Evolutionary conservation across 2,113 vertebrate species (phyloP).

Genomic region (Channa maculata): DNA sequence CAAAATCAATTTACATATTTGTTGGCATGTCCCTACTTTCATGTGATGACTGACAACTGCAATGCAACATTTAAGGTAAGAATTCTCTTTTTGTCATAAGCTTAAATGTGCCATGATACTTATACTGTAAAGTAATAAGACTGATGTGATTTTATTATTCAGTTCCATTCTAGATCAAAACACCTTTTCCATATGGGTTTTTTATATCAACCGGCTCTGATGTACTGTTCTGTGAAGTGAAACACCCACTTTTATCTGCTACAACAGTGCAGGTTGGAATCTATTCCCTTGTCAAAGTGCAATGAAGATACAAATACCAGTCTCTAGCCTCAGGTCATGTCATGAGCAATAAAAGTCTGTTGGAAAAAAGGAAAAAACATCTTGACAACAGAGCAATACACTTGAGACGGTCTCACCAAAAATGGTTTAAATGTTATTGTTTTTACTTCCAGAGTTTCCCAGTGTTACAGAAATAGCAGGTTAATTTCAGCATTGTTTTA

Average conservation of each 20-base stretch:
- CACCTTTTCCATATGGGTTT: background rate
- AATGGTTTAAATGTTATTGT: slow-evolving; percentile 15
- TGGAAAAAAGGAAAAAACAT: slow-evolving; percentile 13
- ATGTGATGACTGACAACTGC: no score
- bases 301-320: slow-evolving; percentile 45
- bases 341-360: slow-evolving; percentile 51
- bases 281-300: slow-evolving; percentile 31
- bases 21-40: no score
- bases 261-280: slow-evolving; percentile 35
- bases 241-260: slow-evolving; percentile 23
- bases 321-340: slow-evolving; percentile 47
- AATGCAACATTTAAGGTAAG: no score
- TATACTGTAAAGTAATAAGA: no score
- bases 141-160: no score
- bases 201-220: slow-evolving; percentile 41
- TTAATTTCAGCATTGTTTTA: slow-evolving; percentile 15
- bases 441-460: slow-evolving; percentile 27
- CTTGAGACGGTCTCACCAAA: slow-evolving; percentile 29
- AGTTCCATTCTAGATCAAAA: no score
- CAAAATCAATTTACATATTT: no score
- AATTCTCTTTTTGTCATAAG: no score
- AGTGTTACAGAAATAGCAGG: background rate
- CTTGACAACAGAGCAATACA: slow-evolving; percentile 34
- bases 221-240: slow-evolving; percentile 42
- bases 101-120: no score